Conservation (phyloP, 2,113 vertebrate genomes). For the Calidris pugnax region DNA sequence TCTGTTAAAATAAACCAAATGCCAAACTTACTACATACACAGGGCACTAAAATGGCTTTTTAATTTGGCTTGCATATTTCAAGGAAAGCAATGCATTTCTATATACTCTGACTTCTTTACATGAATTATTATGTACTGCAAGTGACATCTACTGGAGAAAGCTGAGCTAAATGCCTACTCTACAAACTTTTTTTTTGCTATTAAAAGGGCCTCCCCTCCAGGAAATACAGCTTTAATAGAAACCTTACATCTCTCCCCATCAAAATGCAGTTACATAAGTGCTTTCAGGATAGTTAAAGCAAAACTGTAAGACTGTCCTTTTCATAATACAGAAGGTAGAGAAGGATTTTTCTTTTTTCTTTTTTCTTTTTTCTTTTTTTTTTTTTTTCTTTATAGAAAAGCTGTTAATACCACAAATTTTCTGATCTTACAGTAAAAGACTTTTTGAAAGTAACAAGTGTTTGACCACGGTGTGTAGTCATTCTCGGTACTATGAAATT, state of each 20-base stretch:
- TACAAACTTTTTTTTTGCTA: conserved; percentile 57
- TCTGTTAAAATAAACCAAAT: conserved; percentile 73
- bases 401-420: neutral
- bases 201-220: conserved; percentile 24
- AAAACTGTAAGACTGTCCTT: neutral
- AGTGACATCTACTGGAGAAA: conserved; percentile 87
- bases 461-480: neutral
- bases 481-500: neutral
- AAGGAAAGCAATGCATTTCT: conserved; percentile 26
- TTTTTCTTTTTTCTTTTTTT: neutral
- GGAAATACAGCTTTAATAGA: conserved; percentile 31
- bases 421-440: conserved; percentile 15
- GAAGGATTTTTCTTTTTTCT: neutral
- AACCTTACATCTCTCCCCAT: neutral
- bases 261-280: neutral
- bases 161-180: conserved; percentile 73
- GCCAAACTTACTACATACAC: conserved; percentile 53
- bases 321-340: neutral
- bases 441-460: conserved; percentile 9
- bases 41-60: conserved; percentile 55
- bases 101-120: conserved; percentile 73
- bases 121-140: conserved; percentile 81
- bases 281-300: neutral
- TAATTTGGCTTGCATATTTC: conserved; percentile 37
- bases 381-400: neutral